Evolutionary conservation across 2,888 invertebrate genomes (phyloP).

Genomic region (Norana najaformis): DNA sequence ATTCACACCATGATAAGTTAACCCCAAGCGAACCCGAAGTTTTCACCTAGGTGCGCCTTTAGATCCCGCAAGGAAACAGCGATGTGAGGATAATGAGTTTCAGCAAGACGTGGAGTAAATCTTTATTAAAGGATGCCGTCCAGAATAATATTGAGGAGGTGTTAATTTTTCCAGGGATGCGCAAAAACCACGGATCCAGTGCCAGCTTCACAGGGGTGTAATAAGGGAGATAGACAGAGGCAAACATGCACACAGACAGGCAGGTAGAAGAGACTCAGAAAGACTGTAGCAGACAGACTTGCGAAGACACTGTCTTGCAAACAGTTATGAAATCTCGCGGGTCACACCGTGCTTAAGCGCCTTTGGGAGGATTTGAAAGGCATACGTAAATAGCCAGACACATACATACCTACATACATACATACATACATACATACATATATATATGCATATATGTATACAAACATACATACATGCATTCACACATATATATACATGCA

Average conservation of each 20-base stretch:
- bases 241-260: neutral
- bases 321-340: too few relatives aligned
- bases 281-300: neutral
- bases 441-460: too few relatives aligned
- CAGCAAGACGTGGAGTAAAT: neutral
- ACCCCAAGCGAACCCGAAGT: neutral
- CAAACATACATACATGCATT: too few relatives aligned
- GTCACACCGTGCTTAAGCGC: too few relatives aligned
- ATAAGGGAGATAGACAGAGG: neutral
- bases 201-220: neutral
- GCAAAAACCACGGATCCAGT: neutral
- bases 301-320: too few relatives aligned
- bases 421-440: too few relatives aligned
- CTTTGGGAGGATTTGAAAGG: too few relatives aligned
- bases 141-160: neutral
- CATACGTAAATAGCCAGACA: too few relatives aligned
- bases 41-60: neutral
- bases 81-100: slow-evolving; percentile 5
- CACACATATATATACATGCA: too few relatives aligned
- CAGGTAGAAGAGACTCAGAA: neutral
- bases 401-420: too few relatives aligned
- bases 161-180: neutral
- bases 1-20: neutral
- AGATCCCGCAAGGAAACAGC: neutral
- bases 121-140: too few relatives aligned